Base-by-base conservation (phyloP, 2,888 invertebrate genomes). In the Spilosoma lubricipeda region DNA sequence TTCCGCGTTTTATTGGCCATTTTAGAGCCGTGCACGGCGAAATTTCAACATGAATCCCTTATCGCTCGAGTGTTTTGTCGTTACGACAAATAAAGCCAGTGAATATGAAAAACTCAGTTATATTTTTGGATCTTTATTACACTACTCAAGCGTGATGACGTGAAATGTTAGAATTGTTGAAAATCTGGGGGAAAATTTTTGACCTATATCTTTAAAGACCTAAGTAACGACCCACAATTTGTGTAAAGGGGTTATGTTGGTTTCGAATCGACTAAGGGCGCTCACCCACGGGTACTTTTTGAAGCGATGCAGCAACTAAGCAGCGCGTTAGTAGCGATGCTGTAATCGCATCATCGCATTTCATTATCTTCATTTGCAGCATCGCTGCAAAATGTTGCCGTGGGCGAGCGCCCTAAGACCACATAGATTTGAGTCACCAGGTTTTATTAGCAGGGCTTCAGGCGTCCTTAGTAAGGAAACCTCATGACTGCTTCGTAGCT, bases 1-100 rank as follows among this genome's bases (percentile, higher is more conserved):
- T 86, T 88, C 84, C 79, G 83, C 82, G 79, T 88, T 89, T 88
- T 86, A 88, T 87, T 89, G 81, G 84, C 75, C 83, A 85, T 84
- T 88, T 86, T 82, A 82, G 79, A 80, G 80, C 72, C 76, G 79
- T 80, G 82, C 82, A 80, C 81, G 80, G 80, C 82, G 76, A 81
- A 86, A 86, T 83, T 82, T 84, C 77, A 77, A 82, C 87, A 84
- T 80, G 83, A 83, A 76, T 80, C 82, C 81, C 83, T 80, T 82
- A 83, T 84, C 83, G 82, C 78, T 76, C 30, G 78, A 82, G 83
- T 83, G 84, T 84, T 84, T 83, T 84, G 85, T 84, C 85, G 82
- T 85, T 82, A 85, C 82, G 85, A 83, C 81, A 81, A 85, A 82
- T 83, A 85, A 82, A 85, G 79, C 82, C 82, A 78, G 81, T 80